Evolutionary conservation across 2,888 invertebrate species (phyloP), one percentile per base, ranked within the genome.

Genomic region (Ceramica pisi): DNA sequence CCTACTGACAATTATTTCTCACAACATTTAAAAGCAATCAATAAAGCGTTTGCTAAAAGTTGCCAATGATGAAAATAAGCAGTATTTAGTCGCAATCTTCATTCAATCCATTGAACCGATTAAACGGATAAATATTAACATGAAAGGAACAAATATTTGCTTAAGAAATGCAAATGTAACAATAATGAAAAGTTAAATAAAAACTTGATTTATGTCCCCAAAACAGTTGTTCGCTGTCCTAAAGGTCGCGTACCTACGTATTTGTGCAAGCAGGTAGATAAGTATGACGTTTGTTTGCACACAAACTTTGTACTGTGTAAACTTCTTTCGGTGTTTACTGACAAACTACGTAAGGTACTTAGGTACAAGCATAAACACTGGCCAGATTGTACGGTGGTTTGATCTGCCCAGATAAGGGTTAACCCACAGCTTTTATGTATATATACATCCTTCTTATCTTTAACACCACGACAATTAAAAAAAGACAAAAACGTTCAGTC

Each of bases 211-310:
- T 62, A 51, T 23, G 6, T 48, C 31, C 10, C 48, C 35, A 57
- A 48, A 31, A 70, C 23, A 71, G n/a, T 70, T 51, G 31, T 57
- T 16, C n/a, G 26, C 38, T 26, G 31, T 48, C 57, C 21, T 16
- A 59, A 59, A 71, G 75, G 59, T 35, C 63, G 23, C n/a, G 46
- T 44, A 14, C 26, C 31, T n/a, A 35, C 23, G 9, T 78, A 59
- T 78, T 78, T 71, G 41, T 63, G 8, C 62, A 71, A 48, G 38
- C 78, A 78, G 78, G 79, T 75, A 71, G 48, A 59, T 75, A 78
- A 48, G 26, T 51, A 48, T 46, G 38, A 71, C 74, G 62, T 71
- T 26, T 78, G 62, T 75, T 75, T 78, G 23, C 59, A 21, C 19
- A 53, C n/a, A 59, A 35, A 71, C 57, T 71, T 78, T 63, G 78